Base-by-base conservation (phyloP, 1,140 invertebrate genomes). In the Cheumatopsyche charites region DNA sequence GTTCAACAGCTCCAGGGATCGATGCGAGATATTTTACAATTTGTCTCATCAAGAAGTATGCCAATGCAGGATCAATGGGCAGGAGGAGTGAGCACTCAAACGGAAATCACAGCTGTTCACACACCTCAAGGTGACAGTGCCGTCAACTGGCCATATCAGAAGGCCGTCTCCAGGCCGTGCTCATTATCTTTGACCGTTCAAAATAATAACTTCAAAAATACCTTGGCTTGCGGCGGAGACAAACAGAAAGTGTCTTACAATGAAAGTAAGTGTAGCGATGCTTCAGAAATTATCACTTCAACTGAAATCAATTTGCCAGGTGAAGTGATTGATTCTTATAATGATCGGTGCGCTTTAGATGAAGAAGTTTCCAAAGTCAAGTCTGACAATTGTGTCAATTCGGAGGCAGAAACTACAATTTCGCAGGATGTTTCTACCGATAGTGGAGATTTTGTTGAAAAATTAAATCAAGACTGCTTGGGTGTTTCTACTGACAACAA, bases 1-100 rank as follows among this genome's bases (percentile, higher is more conserved):
- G 90, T 93, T 36, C 89, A 89, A 77, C 89, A 91, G 78, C 79
- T 93, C 11, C 91, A 92, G 78, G 87, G 88, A 68, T 91, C 90
- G 9, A 92, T 93, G 88, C 86, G 88, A 47, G 89, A 91, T 75
- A 90, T 93, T 76, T 83, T 91, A 63, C 88, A 88, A 63, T 90
- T 89, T 36, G 88, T 92, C 79, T 85, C 87, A 11, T 82, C 82
- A 74, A 82, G 84, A 73, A 80, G 80, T 77, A 78, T 72, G 65
- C 41, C 67, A 6, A 13, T 79, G 19, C 62, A 70, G 73, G 73
- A 77, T 1, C 75, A 75, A 11, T 78, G 78, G 23, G 75, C 84
- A 6, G 83, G 86, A 41, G 86, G 87, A 58, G 87, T 87, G 76
- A 88, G 85, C 69, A 92, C 91, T 1, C 92, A 93, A 82, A 93